Conservation (phyloP, 2,797 vertebrate species). For the Epinephelus awoara region DNA sequence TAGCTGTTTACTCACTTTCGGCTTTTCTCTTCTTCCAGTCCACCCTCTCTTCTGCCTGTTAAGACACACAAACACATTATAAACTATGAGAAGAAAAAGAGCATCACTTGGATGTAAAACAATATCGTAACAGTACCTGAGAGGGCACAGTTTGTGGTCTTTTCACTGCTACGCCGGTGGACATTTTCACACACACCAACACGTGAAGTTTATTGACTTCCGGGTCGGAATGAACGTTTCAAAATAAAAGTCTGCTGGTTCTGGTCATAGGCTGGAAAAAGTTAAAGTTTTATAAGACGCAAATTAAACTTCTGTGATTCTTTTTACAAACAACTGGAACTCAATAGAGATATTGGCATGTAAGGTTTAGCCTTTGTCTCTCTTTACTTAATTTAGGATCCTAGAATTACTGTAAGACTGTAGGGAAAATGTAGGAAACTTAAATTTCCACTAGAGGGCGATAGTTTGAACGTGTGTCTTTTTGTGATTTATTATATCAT, state of each 20-base stretch:
- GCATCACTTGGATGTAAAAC: accelerated
- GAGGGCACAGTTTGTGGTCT: slow-evolving; percentile 38
- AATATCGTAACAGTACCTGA: slow-evolving; percentile 54
- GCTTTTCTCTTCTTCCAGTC: slow-evolving; percentile 85
- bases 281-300: too few species aligned
- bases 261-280: too few species aligned
- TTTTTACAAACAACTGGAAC: background rate
- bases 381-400: background rate
- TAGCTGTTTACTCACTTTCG: slow-evolving; percentile 78
- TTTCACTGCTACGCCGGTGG: slow-evolving; percentile 54
- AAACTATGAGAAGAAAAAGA: accelerated
- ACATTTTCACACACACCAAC: slow-evolving; percentile 73
- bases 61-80: background rate
- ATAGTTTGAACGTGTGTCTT: too few species aligned
- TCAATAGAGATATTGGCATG: background rate
- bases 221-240: slow-evolving; percentile 46
- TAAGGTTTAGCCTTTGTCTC: background rate
- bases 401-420: background rate
- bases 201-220: slow-evolving; percentile 68
- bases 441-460: background rate
- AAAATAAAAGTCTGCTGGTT: slow-evolving; percentile 45
- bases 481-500: background rate
- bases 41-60: slow-evolving; percentile 71
- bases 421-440: background rate
- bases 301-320: too few species aligned